Evolutionary conservation across 2,888 invertebrate species (phyloP).

Genomic region (Dryobotodes eremita): DNA sequence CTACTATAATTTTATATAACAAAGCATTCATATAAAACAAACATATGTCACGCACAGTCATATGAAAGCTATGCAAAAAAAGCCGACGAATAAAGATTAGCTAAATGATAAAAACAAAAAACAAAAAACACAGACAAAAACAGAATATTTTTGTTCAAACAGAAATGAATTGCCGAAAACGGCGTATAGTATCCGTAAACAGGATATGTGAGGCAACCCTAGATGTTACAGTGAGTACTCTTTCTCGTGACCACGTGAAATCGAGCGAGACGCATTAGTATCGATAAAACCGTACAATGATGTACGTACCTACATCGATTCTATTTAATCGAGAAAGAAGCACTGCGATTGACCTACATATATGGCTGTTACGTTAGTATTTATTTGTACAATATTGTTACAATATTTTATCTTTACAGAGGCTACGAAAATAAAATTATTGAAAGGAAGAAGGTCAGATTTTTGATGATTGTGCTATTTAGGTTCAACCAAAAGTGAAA

Average conservation of each 20-base stretch:
- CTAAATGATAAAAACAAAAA: slow-evolving; percentile 28
- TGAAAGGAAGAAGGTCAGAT: not conserved
- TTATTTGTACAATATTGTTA: slow-evolving; percentile 13
- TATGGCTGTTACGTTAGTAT: slow-evolving; percentile 10
- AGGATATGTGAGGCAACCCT: slow-evolving; percentile 60
- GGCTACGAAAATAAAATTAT: not conserved
- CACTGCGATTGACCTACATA: slow-evolving; percentile 40
- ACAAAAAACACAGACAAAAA: slow-evolving; percentile 2
- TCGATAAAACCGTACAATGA: slow-evolving; percentile 69
- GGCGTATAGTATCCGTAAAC: slow-evolving; percentile 55
- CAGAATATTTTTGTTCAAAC: slow-evolving; percentile 36
- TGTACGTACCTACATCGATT: slow-evolving; percentile 54
- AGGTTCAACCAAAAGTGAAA: not conserved
- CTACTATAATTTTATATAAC: not conserved
- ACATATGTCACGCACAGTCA: not conserved
- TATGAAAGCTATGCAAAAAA: not conserved
- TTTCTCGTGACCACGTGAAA: slow-evolving; percentile 72
- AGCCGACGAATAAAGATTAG: not conserved
- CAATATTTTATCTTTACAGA: not conserved
- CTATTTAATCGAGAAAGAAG: slow-evolving; percentile 52
- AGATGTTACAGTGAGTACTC: slow-evolving; percentile 62
- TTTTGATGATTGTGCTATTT: not conserved
- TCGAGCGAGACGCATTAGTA: slow-evolving; percentile 78
- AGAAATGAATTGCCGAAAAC: slow-evolving; percentile 46
- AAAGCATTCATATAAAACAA: not conserved